Conservation (phyloP, 2,797 vertebrate species). For the Darevskia mixta region DNA sequence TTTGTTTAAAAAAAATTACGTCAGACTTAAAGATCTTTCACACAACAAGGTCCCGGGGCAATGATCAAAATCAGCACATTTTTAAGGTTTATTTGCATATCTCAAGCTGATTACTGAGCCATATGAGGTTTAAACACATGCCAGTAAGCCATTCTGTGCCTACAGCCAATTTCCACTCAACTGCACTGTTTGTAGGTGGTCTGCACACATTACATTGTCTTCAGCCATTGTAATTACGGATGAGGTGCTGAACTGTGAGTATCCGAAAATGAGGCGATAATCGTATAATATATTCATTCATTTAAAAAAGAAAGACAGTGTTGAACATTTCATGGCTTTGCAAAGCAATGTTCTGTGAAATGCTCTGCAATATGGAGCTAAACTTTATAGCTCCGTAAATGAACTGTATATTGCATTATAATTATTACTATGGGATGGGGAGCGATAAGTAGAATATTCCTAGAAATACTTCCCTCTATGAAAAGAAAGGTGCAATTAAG, state of each 20-base stretch:
- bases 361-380: background rate
- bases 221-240: background rate
- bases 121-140: background rate
- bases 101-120: background rate
- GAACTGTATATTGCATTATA: conserved; percentile 9
- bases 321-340: conserved; percentile 18
- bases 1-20: no score
- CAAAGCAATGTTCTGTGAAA: conserved; percentile 32
- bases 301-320: conserved; percentile 28
- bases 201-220: conserved; percentile 9
- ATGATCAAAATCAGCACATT: background rate
- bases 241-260: conserved; percentile 21
- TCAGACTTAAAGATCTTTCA: background rate
- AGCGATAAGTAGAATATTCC: background rate
- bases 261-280: conserved; percentile 15
- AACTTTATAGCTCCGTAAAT: conserved; percentile 13
- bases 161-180: conserved; percentile 10
- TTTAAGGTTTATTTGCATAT: background rate
- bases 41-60: background rate
- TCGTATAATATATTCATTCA: background rate
- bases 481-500: background rate
- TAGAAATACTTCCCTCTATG: background rate
- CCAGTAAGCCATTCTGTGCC: background rate
- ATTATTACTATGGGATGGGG: conserved; percentile 16
- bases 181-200: background rate